Evolutionary conservation across 2,113 vertebrate genomes (phyloP).

Genomic region (Ellobius talpinus): DNA sequence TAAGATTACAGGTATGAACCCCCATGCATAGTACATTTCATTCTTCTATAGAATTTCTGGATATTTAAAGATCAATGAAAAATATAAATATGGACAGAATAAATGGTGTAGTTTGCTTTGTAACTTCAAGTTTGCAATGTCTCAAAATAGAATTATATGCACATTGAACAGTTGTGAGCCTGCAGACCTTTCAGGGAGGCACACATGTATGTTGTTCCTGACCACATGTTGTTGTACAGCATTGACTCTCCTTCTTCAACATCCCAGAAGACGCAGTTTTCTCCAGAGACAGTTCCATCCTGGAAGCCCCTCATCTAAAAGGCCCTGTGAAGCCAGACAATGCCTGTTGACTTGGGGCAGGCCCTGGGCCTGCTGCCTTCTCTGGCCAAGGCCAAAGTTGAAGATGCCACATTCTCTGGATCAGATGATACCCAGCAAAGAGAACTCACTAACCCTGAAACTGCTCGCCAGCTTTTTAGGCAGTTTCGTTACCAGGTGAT

Average conservation of each 20-base stretch:
- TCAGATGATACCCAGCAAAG: constrained; percentile 4
- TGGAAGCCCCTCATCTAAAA: not conserved
- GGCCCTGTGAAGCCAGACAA: constrained; percentile 36
- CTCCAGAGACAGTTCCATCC: not conserved
- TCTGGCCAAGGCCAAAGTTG: constrained; percentile 20
- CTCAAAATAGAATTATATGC: not conserved
- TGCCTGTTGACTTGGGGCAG: constrained; percentile 66
- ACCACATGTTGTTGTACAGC: not conserved
- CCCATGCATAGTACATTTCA: not conserved
- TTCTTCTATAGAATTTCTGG: not conserved
- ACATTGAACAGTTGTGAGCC: not conserved
- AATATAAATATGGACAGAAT: not conserved
- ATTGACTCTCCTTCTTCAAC: not conserved
- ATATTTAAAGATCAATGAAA: not conserved
- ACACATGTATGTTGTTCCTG: not conserved
- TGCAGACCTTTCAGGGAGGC: not conserved
- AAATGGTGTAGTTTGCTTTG: not conserved
- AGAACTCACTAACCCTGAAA: constrained; percentile 52
- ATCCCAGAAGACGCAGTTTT: constrained; percentile 31
- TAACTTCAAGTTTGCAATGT: not conserved
- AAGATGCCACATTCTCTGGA: not conserved
- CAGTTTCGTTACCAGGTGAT: constrained; percentile 76
- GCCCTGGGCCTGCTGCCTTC: constrained; percentile 22
- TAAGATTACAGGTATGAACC: not conserved
- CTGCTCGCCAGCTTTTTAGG: constrained; percentile 69